Conservation (phyloP, 2,113 vertebrate species). For the Thunnus thynnus region DNA sequence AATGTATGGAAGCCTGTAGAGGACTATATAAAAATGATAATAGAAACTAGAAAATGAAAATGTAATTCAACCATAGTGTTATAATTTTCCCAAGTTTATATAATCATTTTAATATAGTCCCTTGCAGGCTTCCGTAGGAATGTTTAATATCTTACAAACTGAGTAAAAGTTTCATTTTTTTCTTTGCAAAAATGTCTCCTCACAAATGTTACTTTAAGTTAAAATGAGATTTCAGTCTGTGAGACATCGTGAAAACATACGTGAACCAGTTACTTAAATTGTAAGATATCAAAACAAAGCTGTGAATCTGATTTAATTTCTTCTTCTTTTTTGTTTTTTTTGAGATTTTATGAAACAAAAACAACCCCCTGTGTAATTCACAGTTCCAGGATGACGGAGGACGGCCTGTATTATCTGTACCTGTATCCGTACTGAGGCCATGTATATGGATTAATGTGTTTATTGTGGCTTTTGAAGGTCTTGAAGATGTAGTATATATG, state of each 20-base stretch:
- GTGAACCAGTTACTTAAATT: not conserved
- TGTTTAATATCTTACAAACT: not conserved
- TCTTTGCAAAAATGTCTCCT: not conserved
- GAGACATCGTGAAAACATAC: not conserved
- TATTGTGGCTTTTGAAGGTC: constrained; percentile 37
- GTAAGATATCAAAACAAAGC: not conserved
- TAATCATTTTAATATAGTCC: too few relatives aligned
- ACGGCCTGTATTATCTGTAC: not conserved
- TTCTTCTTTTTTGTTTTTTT: not conserved
- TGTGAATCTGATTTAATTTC: not conserved
- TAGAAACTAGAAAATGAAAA: too few relatives aligned
- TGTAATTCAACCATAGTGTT: too few relatives aligned
- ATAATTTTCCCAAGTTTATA: too few relatives aligned
- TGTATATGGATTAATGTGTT: constrained; percentile 22
- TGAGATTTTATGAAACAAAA: constrained; percentile 4
- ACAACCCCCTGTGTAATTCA: too few relatives aligned
- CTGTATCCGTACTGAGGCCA: not conserved
- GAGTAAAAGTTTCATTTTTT: not conserved
- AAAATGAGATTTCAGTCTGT: constrained; percentile 7
- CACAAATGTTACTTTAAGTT: not conserved
- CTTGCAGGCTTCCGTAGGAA: not conserved
- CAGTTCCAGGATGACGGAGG: not conserved
- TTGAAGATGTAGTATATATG: constrained; percentile 37
- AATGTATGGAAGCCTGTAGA: too few relatives aligned
- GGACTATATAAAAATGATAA: too few relatives aligned